Conservation (phyloP, 2,113 vertebrate species). For the Nycticebus coucang region DNA sequence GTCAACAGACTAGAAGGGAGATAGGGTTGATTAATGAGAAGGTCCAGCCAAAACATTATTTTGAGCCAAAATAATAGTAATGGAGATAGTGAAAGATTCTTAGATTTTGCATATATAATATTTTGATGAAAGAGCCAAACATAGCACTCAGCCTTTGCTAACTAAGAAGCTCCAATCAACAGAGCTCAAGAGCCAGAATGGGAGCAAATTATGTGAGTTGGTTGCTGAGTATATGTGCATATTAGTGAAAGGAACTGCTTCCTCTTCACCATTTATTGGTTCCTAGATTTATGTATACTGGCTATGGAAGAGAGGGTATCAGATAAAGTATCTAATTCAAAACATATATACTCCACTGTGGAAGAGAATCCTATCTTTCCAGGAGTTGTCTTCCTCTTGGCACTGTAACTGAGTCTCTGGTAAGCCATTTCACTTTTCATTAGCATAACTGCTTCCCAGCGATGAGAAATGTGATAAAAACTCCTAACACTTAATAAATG, state of each 20-base stretch:
- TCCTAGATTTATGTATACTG: not conserved
- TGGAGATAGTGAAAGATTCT: not conserved
- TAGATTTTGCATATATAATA: not conserved
- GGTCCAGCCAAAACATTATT: not conserved
- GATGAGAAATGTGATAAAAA: not conserved
- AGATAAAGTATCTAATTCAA: not conserved
- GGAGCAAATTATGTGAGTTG: not conserved
- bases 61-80: not conserved
- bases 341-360: not conserved
- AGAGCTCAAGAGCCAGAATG: not conserved
- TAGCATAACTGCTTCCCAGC: not conserved
- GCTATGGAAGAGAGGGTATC: not conserved
- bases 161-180: not conserved
- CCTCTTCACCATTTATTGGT: not conserved
- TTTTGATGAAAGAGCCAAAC: not conserved
- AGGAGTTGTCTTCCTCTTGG: not conserved
- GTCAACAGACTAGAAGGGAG: not conserved
- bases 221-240: not conserved
- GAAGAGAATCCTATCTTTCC: not conserved
- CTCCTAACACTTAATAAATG: not conserved
- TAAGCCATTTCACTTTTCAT: not conserved
- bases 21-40: not conserved
- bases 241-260: not conserved
- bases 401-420: not conserved
- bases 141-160: not conserved